Conservation (phyloP, 2,888 invertebrate genomes). For the Anodontia alba region DNA sequence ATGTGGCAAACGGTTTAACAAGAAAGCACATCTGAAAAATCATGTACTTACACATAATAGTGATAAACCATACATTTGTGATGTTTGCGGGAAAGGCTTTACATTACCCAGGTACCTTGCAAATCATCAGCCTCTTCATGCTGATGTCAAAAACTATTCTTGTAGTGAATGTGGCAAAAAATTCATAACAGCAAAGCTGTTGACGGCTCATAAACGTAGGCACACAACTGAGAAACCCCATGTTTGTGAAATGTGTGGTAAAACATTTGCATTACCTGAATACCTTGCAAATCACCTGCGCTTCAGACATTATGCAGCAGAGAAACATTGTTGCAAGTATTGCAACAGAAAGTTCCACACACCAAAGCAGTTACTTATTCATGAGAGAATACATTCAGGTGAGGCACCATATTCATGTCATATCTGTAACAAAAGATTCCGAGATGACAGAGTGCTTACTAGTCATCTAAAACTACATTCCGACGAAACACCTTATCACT, state of each 20-base stretch:
- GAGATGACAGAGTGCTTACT: background rate
- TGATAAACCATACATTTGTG: background rate
- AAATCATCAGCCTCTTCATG: background rate
- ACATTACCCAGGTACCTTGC: background rate
- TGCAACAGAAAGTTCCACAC: background rate
- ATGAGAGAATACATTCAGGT: background rate
- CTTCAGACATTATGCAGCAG: background rate
- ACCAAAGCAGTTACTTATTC: background rate
- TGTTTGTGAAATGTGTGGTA: background rate
- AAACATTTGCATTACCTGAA: background rate
- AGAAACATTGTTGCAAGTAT: background rate
- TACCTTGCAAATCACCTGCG: background rate
- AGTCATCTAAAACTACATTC: background rate
- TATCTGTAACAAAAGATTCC: background rate
- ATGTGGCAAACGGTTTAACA: background rate
- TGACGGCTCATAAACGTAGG: background rate
- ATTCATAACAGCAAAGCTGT: background rate
- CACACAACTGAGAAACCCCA: background rate
- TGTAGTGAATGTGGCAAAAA: background rate
- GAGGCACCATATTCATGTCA: background rate
- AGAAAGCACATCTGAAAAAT: background rate
- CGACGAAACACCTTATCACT: background rate
- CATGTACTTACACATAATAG: background rate
- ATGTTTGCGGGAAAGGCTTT: background rate
- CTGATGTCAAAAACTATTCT: background rate